Conservation (phyloP, 2,888 invertebrate genomes). For the Pollenia labialis region DNA sequence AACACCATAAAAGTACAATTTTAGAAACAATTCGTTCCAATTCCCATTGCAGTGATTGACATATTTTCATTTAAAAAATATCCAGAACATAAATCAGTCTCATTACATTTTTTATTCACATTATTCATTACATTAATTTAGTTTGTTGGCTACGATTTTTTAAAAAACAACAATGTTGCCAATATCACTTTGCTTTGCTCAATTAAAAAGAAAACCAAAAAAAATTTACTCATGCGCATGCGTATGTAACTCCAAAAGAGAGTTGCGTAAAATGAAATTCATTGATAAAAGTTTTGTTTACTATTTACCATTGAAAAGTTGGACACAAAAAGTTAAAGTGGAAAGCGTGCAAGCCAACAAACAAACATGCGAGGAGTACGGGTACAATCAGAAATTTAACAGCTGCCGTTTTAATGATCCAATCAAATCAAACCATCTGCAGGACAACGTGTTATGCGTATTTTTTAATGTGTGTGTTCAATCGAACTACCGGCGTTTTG, state of each 20-base stretch:
- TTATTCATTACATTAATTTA: too few species aligned
- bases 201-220: slow-evolving; percentile 9
- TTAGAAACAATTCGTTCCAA: too few species aligned
- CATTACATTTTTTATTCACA: too few species aligned
- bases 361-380: slow-evolving; percentile 53
- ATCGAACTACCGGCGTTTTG: slow-evolving; percentile 49
- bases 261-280: slow-evolving; percentile 76
- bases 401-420: slow-evolving; percentile 66
- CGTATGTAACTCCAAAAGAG: slow-evolving; percentile 44
- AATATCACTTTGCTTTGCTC: neutral
- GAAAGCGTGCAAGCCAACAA: slow-evolving; percentile 41
- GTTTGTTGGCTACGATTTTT: too few species aligned
- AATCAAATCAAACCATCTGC: slow-evolving; percentile 70
- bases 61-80: too few species aligned
- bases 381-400: slow-evolving; percentile 41
- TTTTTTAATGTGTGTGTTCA: neutral
- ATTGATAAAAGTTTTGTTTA: slow-evolving; percentile 79
- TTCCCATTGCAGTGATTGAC: too few species aligned
- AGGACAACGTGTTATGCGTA: slow-evolving; percentile 32
- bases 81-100: too few species aligned
- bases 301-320: slow-evolving; percentile 65
- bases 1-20: too few species aligned
- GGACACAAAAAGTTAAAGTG: slow-evolving; percentile 14
- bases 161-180: slow-evolving; percentile 11
- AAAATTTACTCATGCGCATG: slow-evolving; percentile 42